phyloP scores from a whole-genome alignment of 2,888 invertebrate species.

The Sericinus montela region DNA sequence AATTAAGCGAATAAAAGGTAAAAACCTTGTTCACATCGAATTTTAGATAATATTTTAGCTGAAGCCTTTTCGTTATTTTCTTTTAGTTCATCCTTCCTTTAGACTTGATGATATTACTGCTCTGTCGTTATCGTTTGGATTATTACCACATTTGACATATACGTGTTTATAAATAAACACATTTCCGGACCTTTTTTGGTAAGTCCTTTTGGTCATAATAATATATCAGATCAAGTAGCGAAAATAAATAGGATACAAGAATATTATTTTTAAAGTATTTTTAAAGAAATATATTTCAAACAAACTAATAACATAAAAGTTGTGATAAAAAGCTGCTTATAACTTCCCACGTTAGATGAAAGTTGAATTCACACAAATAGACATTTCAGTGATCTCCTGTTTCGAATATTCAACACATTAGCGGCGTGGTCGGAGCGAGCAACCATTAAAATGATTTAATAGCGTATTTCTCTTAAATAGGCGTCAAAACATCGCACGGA shows the following conservation, averaged over 20 bases:
- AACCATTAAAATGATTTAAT: conserved; percentile 32
- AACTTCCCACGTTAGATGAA: not conserved
- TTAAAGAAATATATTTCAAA: too few species aligned
- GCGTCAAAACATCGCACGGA: conserved; percentile 23
- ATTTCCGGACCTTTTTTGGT: too few species aligned
- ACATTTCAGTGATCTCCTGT: conserved; percentile 17
- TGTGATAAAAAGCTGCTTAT: not conserved
- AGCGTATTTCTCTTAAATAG: conserved; percentile 25
- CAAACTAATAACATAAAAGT: too few species aligned
- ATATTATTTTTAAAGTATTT: too few species aligned
- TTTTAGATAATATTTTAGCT: conserved; percentile 39
- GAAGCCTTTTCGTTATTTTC: conserved; percentile 28
- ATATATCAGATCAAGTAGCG: too few species aligned
- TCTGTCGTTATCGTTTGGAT: too few species aligned
- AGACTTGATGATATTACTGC: conserved; percentile 27
- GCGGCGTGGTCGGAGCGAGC: conserved; percentile 14
- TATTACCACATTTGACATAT: too few species aligned
- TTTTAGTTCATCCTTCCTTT: conserved; percentile 30
- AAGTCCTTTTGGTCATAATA: too few species aligned
- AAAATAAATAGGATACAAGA: too few species aligned
- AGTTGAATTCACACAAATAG: conserved; percentile 1
- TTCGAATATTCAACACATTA: conserved; percentile 24
- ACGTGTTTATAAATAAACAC: too few species aligned
- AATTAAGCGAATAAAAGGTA: conserved; percentile 11
- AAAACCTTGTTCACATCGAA: conserved; percentile 24